Evolutionary conservation across 2,797 vertebrate species (phyloP), one percentile per base, ranked within the genome.

Genomic region (Eulemur coronatus): DNA sequence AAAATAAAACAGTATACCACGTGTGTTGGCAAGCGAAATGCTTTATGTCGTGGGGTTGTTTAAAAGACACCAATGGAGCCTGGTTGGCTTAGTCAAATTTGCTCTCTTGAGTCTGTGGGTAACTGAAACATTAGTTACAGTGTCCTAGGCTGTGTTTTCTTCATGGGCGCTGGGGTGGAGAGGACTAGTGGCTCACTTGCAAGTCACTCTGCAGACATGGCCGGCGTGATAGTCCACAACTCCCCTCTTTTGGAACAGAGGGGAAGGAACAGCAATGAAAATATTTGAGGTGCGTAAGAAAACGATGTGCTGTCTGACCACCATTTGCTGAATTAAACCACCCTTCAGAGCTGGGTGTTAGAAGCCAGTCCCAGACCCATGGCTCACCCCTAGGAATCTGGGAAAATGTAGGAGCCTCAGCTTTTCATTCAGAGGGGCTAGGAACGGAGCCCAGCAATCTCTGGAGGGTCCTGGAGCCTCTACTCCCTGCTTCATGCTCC

Each of bases 1-100:
- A 97, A 98, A 97, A 92, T 93, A 97, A 96, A 98, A 96, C 97
- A 97, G 94, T 82, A 84, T 95, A 88, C 80, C 97, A 38, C 17
- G 96, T 82, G 97, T 5, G 15, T 35, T 97, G 95, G 95, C 63
- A 63, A 82, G 91, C 79, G 96, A 98, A 97, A 80, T 63, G 96
- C 94, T 97, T 86, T 90, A 72, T 91, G 89, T 65, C 28, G 3
- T 46, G 97, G 98, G 73, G 73, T 96, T 98, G 94, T 96, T 97
- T 92, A 95, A 96, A 97, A 94, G 97, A 97, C 84, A 96, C 95
- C 87, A 96, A 63, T 82, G 93, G 22, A 22, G 52, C 52, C 92
- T 70, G 91, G 92, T 96, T 93, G 85, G 8, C 91, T 70, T 12
- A 5, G 10, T 52, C 84, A 84, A 84, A 88, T 89, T 92, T 57